phyloP scores from a whole-genome alignment of 92 coral and sea anemone species.

The Epizoanthus stellaris region DNA sequence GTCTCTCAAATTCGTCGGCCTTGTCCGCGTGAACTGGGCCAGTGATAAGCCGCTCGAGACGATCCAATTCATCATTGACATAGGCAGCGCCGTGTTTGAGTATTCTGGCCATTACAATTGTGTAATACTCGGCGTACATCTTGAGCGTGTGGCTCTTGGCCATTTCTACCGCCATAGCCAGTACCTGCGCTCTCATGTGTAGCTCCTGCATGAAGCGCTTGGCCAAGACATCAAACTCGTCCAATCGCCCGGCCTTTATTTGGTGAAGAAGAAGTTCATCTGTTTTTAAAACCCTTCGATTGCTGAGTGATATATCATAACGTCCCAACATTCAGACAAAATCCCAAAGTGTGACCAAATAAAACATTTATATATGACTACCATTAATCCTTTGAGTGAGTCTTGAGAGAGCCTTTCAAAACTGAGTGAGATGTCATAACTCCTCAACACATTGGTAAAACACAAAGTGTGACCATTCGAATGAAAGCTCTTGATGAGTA shows the following conservation, averaged over 20 bases:
- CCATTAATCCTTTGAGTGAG: not conserved
- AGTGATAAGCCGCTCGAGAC: constrained; percentile 89
- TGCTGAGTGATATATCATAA: too few relatives aligned
- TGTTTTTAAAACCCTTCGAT: not conserved
- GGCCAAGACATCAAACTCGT: constrained; percentile 84
- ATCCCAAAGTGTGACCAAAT: too few relatives aligned
- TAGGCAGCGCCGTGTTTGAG: constrained; percentile 75
- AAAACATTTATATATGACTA: too few relatives aligned
- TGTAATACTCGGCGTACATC: constrained; percentile 81
- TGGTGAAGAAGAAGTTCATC: not conserved
- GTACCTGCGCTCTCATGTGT: constrained; percentile 73
- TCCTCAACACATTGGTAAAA: not conserved
- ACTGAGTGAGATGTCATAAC: too few relatives aligned
- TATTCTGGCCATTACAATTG: constrained; percentile 79
- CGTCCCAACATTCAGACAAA: not conserved
- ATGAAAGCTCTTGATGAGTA: too few relatives aligned
- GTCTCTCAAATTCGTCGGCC: constrained; percentile 89
- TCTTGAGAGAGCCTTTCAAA: not conserved
- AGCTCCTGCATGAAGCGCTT: constrained; percentile 83
- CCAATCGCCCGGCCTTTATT: constrained; percentile 88
- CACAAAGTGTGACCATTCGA: too few relatives aligned
- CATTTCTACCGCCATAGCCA: constrained; percentile 59
- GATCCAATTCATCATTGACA: constrained; percentile 75
- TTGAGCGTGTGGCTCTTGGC: constrained; percentile 58
- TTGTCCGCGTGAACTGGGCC: constrained; percentile 95